These are phyloP conservation scores for Agrotis clavis DNA, from an alignment of 2,888 invertebrate genomes.

Conservation along the genomic window DNA sequence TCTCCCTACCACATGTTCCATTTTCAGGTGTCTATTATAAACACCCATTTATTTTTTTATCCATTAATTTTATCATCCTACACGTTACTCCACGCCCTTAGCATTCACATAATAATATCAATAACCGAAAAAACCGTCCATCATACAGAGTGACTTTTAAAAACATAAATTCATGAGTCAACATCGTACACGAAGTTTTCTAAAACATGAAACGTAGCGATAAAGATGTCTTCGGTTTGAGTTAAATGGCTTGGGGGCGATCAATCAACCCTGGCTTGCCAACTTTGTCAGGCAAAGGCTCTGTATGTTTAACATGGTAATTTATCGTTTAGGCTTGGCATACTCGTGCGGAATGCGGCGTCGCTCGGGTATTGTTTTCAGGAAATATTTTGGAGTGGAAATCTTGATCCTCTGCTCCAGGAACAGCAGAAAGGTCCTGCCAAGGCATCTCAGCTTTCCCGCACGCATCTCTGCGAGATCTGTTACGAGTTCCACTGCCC, in stretches of 20 bases:
- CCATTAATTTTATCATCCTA: too few relatives aligned
- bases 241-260: conserved; percentile 69
- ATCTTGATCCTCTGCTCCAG: too few relatives aligned
- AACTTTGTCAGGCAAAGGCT: conserved; percentile 74
- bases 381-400: background rate
- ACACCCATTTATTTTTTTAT: too few relatives aligned
- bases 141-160: conserved; percentile 58
- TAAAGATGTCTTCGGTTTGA: conserved; percentile 66
- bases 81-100: too few relatives aligned
- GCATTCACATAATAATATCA: background rate
- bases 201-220: conserved; percentile 64
- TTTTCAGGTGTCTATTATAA: too few relatives aligned
- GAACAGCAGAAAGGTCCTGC: too few relatives aligned
- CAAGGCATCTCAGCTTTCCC: too few relatives aligned
- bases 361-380: conserved; percentile 19
- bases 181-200: conserved; percentile 45
- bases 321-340: conserved; percentile 51
- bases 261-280: conserved; percentile 76
- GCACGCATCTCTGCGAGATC: too few relatives aligned
- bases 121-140: conserved; percentile 32
- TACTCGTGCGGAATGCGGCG: conserved; percentile 31
- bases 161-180: conserved; percentile 61
- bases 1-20: too few relatives aligned
- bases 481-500: too few relatives aligned
- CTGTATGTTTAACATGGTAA: conserved; percentile 62